phyloP scores from a whole-genome alignment of 2,797 vertebrate species.

The Buceros bicornis region DNA sequence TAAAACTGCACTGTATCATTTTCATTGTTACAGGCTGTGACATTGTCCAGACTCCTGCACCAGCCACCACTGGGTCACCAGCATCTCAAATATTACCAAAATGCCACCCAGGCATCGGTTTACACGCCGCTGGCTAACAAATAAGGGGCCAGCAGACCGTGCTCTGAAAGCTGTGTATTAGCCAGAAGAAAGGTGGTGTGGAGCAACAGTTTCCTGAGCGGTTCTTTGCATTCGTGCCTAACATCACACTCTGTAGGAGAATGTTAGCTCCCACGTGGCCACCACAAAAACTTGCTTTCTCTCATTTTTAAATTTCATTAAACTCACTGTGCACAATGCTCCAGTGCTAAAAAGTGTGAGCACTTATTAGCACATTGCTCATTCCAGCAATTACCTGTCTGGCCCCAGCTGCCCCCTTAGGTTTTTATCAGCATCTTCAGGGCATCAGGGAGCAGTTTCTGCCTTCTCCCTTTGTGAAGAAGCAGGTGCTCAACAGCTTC shows the following conservation, averaged over 20 bases:
- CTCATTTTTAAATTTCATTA: background rate
- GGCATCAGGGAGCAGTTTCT: background rate
- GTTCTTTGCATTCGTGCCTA: background rate
- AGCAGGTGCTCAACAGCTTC: background rate
- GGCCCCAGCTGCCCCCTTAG: background rate
- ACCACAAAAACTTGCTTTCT: background rate
- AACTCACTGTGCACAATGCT: background rate
- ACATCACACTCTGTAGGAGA: background rate
- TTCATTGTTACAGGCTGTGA: background rate
- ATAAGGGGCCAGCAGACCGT: background rate
- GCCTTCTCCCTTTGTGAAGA: background rate
- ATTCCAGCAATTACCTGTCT: background rate
- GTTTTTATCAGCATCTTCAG: background rate
- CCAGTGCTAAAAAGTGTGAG: background rate
- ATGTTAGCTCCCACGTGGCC: background rate
- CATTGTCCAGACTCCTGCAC: background rate
- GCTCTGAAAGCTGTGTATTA: background rate
- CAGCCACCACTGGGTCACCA: background rate
- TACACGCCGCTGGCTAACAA: background rate
- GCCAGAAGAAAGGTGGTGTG: background rate
- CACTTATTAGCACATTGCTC: background rate
- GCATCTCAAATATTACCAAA: background rate
- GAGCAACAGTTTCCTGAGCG: background rate
- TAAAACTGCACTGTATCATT: background rate
- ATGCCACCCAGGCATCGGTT: background rate